Percentiles rank a stretch among this genome's conserved stretches.
phyloP scores from a whole-genome alignment of 2,797 vertebrate genomes.

The Premnoplex brunnescens region DNA sequence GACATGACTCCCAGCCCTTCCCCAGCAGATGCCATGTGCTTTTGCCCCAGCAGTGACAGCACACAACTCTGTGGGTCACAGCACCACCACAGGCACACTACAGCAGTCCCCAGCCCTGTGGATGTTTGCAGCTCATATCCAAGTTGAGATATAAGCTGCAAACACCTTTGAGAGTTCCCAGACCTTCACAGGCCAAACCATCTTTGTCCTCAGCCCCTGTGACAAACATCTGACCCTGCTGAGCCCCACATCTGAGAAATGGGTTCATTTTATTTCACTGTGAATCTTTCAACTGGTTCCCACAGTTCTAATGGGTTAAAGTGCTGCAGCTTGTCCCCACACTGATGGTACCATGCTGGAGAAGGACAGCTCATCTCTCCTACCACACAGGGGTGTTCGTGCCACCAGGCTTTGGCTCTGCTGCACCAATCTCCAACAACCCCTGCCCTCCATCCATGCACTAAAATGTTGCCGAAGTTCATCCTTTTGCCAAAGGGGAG shows the following conservation, averaged over 20 bases:
- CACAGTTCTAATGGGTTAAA: neutral
- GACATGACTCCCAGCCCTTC: fast-evolving
- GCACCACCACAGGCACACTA: fast-evolving
- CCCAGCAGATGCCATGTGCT: fast-evolving
- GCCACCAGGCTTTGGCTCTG: neutral
- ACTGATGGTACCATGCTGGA: neutral
- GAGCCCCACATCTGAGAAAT: neutral
- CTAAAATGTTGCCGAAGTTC: neutral
- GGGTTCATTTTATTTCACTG: neutral
- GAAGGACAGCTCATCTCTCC: neutral
- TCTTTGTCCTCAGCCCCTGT: neutral
- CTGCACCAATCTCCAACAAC: fast-evolving
- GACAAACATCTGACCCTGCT: neutral
- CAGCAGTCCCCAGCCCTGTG: fast-evolving
- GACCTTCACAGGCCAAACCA: neutral
- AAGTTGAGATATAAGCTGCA: no score
- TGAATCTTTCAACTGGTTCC: neutral
- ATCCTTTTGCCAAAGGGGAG: neutral
- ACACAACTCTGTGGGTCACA: fast-evolving
- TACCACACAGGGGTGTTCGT: fast-evolving
- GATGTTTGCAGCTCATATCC: neutral
- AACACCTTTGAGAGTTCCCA: fast-evolving
- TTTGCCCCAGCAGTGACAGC: fast-evolving
- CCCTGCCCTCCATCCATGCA: fast-evolving
- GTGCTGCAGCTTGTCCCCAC: neutral